Conservation (phyloP, 1,140 invertebrate species). For the Zaprionus taronus region DNA sequence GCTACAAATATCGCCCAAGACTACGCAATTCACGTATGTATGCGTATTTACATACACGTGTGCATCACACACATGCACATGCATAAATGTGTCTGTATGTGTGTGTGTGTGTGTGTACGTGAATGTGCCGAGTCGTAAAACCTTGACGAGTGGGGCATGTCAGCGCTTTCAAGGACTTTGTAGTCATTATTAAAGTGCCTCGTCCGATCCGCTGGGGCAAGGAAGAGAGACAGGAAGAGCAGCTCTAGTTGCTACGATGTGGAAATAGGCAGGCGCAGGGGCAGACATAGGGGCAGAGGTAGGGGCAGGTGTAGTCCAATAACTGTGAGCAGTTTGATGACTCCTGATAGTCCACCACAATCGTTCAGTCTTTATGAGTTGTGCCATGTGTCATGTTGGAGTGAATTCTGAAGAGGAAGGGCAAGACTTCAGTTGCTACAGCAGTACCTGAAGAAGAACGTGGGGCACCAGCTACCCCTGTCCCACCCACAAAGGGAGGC, state of each 20-base stretch:
- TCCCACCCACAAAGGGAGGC: neutral
- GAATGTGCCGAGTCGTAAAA: constrained; percentile 40
- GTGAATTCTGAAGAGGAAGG: neutral
- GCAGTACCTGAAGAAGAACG: neutral
- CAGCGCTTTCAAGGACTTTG: constrained; percentile 48
- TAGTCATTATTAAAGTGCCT: constrained; percentile 64
- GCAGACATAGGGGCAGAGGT: too few relatives aligned
- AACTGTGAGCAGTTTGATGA: constrained; percentile 18
- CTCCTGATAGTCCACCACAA: constrained; percentile 24
- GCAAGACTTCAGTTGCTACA: neutral
- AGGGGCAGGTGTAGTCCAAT: constrained; percentile 6
- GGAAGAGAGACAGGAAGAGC: neutral
- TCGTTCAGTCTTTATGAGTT: constrained; percentile 8
- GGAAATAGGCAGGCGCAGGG: too few relatives aligned
- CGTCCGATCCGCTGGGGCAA: neutral
- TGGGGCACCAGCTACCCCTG: too few relatives aligned
- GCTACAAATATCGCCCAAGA: constrained; percentile 26
- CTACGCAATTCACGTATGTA: constrained; percentile 25
- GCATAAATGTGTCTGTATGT: neutral
- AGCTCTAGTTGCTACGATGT: neutral
- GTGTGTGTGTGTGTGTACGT: neutral
- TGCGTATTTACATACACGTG: neutral
- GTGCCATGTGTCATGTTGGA: neutral
- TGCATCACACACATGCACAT: constrained; percentile 32
- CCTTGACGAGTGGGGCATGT: constrained; percentile 30